Base-by-base conservation (phyloP, 2,113 vertebrate genomes). In the Argyrosomus japonicus region DNA sequence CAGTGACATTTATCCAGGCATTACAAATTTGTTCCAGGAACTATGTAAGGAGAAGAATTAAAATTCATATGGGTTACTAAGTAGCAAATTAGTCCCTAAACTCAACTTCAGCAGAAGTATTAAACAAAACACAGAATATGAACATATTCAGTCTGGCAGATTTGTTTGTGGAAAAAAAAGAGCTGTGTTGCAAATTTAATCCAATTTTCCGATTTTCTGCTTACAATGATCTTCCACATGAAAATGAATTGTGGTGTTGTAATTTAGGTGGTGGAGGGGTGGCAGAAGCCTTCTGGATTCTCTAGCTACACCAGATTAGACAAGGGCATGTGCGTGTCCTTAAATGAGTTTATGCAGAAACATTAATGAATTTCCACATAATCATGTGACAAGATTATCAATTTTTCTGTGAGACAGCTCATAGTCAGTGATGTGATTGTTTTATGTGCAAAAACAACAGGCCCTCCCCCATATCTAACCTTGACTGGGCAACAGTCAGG, bases 1-100 rank as follows among this genome's bases (percentile, higher is more conserved):
- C 11, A 90, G 36, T 67, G n/a, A 77, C 74, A 84, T 57, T 51
- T 53, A 64, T 54, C 2, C 0, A 21, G 14, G 10, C 17, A 23
- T 45, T 58, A 32, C 15, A 53, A 32, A 69, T 47, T 1, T 54
- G 17, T 61, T 32, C 32, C 23, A 68, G 3, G 12, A 81, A 27
- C n/a, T 51, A 12, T 51, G 13, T 25, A 76, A 25, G 18, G 4
- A 79, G 36, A 48, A 56, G 1, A 62, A 13, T 23, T 6, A 32
- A 0, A 0, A 25, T 25, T 29, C 12, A 27, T 11, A 23, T 5
- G 2, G 18, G 0, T 21, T 6, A 50, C 9, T 27, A 50, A 4
- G 18, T 23, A n/a, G 5, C 1, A 13, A 18, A 27, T 51, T 48
- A 51, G 58, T 11, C 27, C n/a, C 1, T 29, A 19, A 14, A 18